These are phyloP conservation scores for Ceuthmochares aereus DNA, from an alignment of 2,113 vertebrate genomes.

Conservation along the genomic window DNA sequence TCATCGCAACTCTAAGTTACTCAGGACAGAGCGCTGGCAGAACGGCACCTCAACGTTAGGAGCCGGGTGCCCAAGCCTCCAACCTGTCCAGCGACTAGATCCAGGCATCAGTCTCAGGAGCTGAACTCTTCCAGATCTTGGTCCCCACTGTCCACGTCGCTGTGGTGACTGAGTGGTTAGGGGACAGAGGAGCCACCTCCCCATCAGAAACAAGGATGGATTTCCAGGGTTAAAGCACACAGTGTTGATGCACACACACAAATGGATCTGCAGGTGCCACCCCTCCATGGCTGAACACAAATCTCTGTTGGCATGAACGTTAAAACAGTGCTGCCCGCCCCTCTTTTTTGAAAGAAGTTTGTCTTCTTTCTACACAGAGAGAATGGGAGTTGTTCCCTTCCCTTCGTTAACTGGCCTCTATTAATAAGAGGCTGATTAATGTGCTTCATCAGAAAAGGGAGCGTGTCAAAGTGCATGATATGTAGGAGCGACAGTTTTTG, in stretches of 20 bases:
- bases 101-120: rapidly evolving
- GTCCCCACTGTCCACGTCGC: rapidly evolving
- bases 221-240: not conserved
- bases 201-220: not conserved
- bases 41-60: not conserved
- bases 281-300: not conserved
- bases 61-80: rapidly evolving
- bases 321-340: not conserved
- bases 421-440: not conserved
- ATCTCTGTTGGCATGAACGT: not conserved
- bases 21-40: not conserved
- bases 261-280: not conserved
- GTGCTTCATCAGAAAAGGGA: not conserved
- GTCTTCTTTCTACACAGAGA: not conserved
- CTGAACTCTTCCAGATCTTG: not conserved
- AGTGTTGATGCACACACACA: not conserved
- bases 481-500: not conserved
- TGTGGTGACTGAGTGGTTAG: rapidly evolving
- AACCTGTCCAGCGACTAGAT: rapidly evolving
- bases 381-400: not conserved
- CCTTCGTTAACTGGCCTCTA: not conserved
- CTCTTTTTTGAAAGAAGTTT: no score
- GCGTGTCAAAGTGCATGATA: rapidly evolving
- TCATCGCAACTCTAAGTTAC: not conserved
- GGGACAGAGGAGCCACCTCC: not conserved